Percentiles rank a stretch among this genome's conserved stretches.
These are phyloP conservation scores for Drosophila crucigera DNA, from an alignment of 2,888 invertebrate species.

Conservation along the genomic window DNA sequence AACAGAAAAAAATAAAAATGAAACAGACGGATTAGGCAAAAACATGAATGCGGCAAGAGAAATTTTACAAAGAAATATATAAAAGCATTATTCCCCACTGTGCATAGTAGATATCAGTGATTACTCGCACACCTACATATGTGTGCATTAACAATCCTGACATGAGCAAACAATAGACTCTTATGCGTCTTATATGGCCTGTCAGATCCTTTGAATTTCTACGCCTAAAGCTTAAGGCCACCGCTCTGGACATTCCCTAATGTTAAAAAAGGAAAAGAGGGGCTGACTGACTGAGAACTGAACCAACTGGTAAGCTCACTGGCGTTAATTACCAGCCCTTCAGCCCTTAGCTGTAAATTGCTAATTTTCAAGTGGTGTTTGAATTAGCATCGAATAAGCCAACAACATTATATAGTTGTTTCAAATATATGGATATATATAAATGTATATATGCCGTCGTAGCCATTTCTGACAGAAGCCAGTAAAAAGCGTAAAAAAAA, in stretches of 20 bases:
- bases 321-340: slow-evolving; percentile 51
- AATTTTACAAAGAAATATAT: slow-evolving; percentile 58
- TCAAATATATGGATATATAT: no score
- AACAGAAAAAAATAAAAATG: no score
- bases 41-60: slow-evolving; percentile 10
- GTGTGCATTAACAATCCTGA: slow-evolving; percentile 52
- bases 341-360: slow-evolving; percentile 57
- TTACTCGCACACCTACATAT: slow-evolving; percentile 31
- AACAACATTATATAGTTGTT: slow-evolving; percentile 11
- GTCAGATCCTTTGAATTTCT: slow-evolving; percentile 53
- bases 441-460: no score
- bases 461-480: no score
- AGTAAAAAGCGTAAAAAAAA: no score
- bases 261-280: slow-evolving; percentile 45
- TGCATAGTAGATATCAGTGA: slow-evolving; percentile 29
- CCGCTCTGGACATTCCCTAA: slow-evolving; percentile 5
- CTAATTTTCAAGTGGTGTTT: slow-evolving; percentile 63
- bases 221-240: slow-evolving; percentile 36
- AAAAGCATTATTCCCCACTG: slow-evolving; percentile 49
- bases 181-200: slow-evolving; percentile 28
- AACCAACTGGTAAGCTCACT: slow-evolving; percentile 29
- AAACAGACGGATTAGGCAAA: background rate
- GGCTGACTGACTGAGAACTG: slow-evolving; percentile 35
- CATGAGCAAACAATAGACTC: slow-evolving; percentile 28
- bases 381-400: slow-evolving; percentile 70